Percentiles rank a stretch among this genome's conserved stretches.
These are phyloP conservation scores for Acrocephalus kingi DNA, from an alignment of 2,113 vertebrate species.

Conservation along the genomic window DNA sequence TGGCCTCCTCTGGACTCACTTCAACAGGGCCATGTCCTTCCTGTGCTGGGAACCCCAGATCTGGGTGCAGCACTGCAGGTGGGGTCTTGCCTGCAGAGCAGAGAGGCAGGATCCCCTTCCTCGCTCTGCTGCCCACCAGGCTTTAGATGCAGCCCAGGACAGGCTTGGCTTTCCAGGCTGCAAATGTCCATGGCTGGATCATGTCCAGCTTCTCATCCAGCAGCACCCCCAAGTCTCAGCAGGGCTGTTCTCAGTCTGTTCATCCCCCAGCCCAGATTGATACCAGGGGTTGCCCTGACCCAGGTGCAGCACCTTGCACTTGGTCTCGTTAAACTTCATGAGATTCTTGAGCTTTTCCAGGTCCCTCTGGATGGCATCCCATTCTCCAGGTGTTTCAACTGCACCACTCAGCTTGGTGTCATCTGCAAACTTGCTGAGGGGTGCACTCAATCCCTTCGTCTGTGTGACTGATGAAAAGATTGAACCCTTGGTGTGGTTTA, in stretches of 20 bases:
- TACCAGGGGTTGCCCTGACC: fast-evolving
- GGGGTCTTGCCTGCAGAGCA: background rate
- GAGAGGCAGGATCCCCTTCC: background rate
- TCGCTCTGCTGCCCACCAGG: background rate
- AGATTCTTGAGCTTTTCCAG: background rate
- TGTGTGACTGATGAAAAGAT: background rate
- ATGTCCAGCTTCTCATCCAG: background rate
- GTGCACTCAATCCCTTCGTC: fast-evolving
- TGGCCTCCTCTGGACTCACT: background rate
- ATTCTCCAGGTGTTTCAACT: background rate
- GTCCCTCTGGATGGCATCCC: background rate
- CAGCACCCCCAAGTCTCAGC: background rate
- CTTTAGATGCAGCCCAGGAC: background rate
- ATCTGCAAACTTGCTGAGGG: background rate
- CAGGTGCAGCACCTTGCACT: background rate
- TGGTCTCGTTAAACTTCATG: background rate
- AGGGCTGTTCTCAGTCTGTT: background rate
- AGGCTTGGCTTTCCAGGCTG: background rate
- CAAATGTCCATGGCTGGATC: background rate
- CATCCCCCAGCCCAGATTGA: background rate
- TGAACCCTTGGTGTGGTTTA: background rate
- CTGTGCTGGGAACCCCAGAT: background rate
- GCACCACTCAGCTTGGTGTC: background rate
- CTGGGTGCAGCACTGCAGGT: background rate
- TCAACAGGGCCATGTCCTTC: background rate